phyloP scores from a whole-genome alignment of 2,113 vertebrate genomes.

The Enhydra lutris region DNA sequence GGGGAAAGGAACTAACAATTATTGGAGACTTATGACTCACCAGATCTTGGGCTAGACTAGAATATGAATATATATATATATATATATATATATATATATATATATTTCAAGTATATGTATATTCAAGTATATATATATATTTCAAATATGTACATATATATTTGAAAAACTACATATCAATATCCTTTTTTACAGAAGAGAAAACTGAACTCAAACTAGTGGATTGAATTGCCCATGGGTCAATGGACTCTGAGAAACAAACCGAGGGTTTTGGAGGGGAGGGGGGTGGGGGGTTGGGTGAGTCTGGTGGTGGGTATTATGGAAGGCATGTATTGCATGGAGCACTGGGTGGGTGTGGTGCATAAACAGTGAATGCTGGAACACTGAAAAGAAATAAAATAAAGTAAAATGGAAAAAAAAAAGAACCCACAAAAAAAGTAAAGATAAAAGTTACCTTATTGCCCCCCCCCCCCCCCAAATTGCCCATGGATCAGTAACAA shows the following conservation, averaged over 20 bases:
- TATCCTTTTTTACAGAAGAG: background rate
- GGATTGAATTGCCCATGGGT: background rate
- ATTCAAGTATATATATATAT: background rate
- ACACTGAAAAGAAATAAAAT: too few relatives aligned
- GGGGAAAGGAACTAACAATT: conserved; percentile 27
- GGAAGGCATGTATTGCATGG: too few relatives aligned
- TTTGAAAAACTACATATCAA: background rate
- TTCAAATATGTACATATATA: background rate
- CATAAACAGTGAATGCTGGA: too few relatives aligned
- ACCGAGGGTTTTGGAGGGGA: too few relatives aligned
- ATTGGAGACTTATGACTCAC: background rate
- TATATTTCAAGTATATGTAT: background rate
- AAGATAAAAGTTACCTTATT: too few relatives aligned
- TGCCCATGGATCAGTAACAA: background rate
- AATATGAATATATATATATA: background rate
- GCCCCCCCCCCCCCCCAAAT: background rate
- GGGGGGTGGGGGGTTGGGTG: too few relatives aligned
- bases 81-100: background rate
- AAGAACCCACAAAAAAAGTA: too few relatives aligned
- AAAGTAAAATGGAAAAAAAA: too few relatives aligned
- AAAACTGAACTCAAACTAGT: background rate
- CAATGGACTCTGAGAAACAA: too few relatives aligned
- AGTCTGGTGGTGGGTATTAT: too few relatives aligned
- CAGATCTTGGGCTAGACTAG: background rate
- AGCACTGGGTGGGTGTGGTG: too few relatives aligned